Evolutionary conservation across 1,140 invertebrate genomes (phyloP), one percentile per base, ranked within the genome.

Genomic region (Chelonus insularis): DNA sequence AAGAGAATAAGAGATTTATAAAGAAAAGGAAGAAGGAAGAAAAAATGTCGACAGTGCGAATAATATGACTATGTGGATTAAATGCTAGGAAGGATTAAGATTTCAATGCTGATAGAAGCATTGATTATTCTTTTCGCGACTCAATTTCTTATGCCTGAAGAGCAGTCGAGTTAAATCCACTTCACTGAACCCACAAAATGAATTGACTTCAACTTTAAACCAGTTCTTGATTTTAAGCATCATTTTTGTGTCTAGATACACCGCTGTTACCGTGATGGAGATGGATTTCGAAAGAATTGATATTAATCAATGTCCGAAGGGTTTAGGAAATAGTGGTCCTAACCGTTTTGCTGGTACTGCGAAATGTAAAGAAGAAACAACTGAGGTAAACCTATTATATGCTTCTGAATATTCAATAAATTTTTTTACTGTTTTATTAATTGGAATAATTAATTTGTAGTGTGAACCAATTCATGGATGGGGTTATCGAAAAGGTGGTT

Each of bases 241-340:
- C 34, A 69, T 60, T 29, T 41, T 57, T 63, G 29, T 68, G 45
- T 48, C 75, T 80, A 96, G 94, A 66, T 97, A 97, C 74, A 96
- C 96, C 1, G 96, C 93, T 20, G 89, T 92, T 47, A 87, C 93
- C 0, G 94, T 97, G 0, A 86, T 97, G 75, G 96, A 98, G 86
- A 92, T 97, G 86, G 96, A 99, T 75, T 96, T 95, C 84, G 95
- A 98, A 64, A 85, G 96, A 71, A 94, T 98, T 81, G 96, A 99
- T 78, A 96, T 98, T 77, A 98, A 99, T 83, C 96, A 97, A 72
- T 99, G 96, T 87, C 94, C 95, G 0, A 82, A 82, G 60, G 91
- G 94, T 61, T 79, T 89, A 71, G 96, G 96, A 21, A 98, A 98
- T 79, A 89, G 85, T 61, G 87, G 88, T 11, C 91, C 93, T 0